phyloP scores from a whole-genome alignment of 2,797 vertebrate genomes.

The Malacoraja senta region DNA sequence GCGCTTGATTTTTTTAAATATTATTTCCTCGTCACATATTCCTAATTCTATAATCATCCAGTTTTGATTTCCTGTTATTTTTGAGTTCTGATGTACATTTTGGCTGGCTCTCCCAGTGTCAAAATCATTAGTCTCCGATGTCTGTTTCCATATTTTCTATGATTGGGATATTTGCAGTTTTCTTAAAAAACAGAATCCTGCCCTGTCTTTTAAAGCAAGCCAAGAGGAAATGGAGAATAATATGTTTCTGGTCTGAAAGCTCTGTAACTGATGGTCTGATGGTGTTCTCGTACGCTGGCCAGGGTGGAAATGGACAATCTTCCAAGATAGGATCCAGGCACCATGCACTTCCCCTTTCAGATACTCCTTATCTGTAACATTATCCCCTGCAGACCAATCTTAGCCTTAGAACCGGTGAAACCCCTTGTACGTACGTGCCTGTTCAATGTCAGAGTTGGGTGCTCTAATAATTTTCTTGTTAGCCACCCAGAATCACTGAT shows the following conservation, averaged over 20 bases:
- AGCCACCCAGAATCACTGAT: not conserved
- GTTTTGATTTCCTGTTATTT: not conserved
- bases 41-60: not conserved
- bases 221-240: not conserved
- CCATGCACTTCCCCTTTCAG: not conserved
- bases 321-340: not conserved
- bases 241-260: not conserved
- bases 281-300: not conserved
- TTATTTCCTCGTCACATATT: not conserved
- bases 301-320: not conserved
- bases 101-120: not conserved
- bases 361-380: not conserved
- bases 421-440: not conserved
- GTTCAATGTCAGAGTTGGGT: not conserved
- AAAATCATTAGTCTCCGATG: not conserved
- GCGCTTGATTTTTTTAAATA: not conserved
- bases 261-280: not conserved
- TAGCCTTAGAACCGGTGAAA: not conserved
- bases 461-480: not conserved
- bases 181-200: not conserved
- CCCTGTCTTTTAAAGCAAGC: not conserved
- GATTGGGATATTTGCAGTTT: not conserved
- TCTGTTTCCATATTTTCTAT: not conserved
- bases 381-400: not conserved
- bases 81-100: not conserved